Conservation (phyloP, 2,888 invertebrate genomes). For the Microctonus brassicae region DNA sequence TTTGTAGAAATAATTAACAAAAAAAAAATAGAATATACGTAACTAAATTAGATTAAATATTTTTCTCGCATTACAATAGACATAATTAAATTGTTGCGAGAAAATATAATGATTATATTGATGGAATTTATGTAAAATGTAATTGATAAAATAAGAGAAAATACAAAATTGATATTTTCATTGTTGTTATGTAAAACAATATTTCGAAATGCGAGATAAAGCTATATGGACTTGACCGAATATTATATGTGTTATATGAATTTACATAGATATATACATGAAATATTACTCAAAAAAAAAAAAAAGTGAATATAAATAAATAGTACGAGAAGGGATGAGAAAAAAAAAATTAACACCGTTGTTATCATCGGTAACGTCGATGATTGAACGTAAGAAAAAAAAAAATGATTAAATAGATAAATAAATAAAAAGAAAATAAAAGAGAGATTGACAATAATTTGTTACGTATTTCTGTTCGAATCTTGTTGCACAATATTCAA, state of each 20-base stretch:
- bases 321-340: background rate
- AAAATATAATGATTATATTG: conserved; percentile 42
- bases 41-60: no score
- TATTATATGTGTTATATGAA: background rate
- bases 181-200: background rate
- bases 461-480: conserved; percentile 52
- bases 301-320: background rate
- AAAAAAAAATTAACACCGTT: conserved; percentile 26
- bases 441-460: conserved; percentile 57
- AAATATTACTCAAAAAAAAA: conserved; percentile 6
- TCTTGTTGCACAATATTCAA: conserved; percentile 36
- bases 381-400: conserved; percentile 21
- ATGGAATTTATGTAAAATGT: conserved; percentile 43
- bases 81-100: conserved; percentile 29
- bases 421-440: conserved; percentile 27
- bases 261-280: background rate
- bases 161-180: conserved; percentile 43
- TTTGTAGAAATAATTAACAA: no score
- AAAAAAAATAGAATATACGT: no score
- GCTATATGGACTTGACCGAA: background rate
- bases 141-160: conserved; percentile 35
- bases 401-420: no score
- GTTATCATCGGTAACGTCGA: conserved; percentile 49
- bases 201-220: background rate
- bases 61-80: conserved; percentile 36